Base-by-base conservation (phyloP, 2,888 invertebrate genomes). In the Chromoteleia sp. region DNA sequence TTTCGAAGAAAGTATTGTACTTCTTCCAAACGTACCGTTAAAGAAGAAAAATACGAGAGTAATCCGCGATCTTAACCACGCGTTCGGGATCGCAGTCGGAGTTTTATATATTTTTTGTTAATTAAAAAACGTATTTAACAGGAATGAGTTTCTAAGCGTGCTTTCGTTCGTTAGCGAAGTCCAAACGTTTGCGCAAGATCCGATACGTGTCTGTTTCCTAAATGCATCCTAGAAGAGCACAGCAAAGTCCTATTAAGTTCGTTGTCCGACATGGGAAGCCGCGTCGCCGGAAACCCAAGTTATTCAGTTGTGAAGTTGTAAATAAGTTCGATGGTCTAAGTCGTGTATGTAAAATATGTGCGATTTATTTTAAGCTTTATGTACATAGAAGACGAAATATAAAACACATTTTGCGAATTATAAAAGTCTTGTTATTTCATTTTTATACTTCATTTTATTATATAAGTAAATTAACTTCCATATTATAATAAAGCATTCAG, bases 151-250 rank as follows among this genome's bases (percentile, higher is more conserved):
- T 50, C 25, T 50, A 25, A 50, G 7, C 6, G 6, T 6, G 14
- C 7, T 29, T 29, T 10, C 14, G 14, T 45, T 19, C 8, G 45
- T 48, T 39, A 4, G 7, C 7, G 33, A 8, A 19, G 56, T 56
- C 14, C 12, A 0, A 8, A 36, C 33, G 30, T 19, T 5, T 17
- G 14, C 5, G 39, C 41, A 19, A 54, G 39, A 21, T 43, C 6
- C 10, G 25, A 12, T 29, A 15, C 29, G 36, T 12, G 48, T 50
- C 12, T 54, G 63, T 75, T 61, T 75, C 75, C 75, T 81, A 65
- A 75, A 68, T 65, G 74, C 79, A 75, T 81, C 73, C 76, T 73
- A 70, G 25, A 76, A 76, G 81, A 81, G 81, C 81, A 81, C 81
- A 77, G 73, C 19, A 76, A 76, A 77, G 76, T 81, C 81, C 81